Base-by-base conservation (phyloP, 1,140 invertebrate genomes). In the Zaprionus africanus region DNA sequence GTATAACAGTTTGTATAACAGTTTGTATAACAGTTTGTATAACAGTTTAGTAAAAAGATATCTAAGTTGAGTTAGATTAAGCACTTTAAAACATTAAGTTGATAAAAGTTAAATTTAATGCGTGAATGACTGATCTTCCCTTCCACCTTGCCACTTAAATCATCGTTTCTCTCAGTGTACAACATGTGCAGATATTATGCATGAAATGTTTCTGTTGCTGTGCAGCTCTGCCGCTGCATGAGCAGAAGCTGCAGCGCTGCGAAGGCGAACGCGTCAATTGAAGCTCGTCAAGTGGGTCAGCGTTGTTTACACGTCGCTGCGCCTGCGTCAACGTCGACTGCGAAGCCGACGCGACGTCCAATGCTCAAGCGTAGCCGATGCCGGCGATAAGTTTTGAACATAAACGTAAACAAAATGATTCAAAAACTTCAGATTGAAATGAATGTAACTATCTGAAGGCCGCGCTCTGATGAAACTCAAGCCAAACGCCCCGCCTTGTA, bases 281-380 rank as follows among this genome's bases (percentile, higher is more conserved):
- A 73, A 80, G 73, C 77, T 34, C 62, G 81, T 58, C 73, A 84
- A 83, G 54, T 83, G 81, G 81, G 81, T 84, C 81, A 84, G 76
- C 61, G 66, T 66, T 84, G 81, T 84, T 84, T 80, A 74, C 79
- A 81, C 67, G 72, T 64, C 53, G 79, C 64, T 82, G 79, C 79
- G 79, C 79, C 68, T 81, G 79, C 79, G 78, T 15, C 56, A 31
- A 56, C 26, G 19, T 53, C 68, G 54, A 65, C 28, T 34, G 38
- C 60, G 19, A 43, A 15, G 34, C 19, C n/a, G 17, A 49, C 2
- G 46, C 7, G 6, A 15, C 46, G 22, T 7, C 41, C 31, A 11
- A 34, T 34, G 31, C 31, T 11, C 31, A 34, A 34, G 31, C 31
- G 31, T 3, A 34, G 31, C 2, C 46, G 46, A 51, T 51, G 46